phyloP scores from a whole-genome alignment of 2,888 invertebrate genomes.

The Noctua pronuba region DNA sequence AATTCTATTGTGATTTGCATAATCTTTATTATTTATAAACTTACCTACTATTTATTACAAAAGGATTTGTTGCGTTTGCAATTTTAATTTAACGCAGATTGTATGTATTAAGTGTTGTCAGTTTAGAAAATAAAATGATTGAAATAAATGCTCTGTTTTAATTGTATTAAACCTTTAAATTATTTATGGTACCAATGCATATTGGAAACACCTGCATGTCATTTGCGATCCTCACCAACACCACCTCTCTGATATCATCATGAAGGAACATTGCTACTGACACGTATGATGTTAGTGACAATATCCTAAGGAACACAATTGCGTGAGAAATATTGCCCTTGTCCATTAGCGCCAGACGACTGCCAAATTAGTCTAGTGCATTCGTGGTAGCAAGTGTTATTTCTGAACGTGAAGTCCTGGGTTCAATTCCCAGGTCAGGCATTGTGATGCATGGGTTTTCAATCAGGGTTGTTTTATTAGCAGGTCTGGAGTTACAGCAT shows the following conservation, averaged over 20 bases:
- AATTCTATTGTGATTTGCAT: constrained; percentile 68
- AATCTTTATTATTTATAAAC: constrained; percentile 59
- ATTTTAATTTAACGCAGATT: constrained; percentile 40
- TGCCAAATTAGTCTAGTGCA: background rate
- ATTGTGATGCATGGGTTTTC: too few relatives aligned
- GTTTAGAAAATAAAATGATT: constrained; percentile 65
- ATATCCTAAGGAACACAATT: background rate
- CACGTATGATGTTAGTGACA: background rate
- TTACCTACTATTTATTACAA: constrained; percentile 55
- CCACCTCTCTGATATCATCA: background rate
- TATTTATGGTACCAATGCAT: background rate
- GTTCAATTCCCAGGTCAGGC: background rate
- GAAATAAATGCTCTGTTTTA: constrained; percentile 38
- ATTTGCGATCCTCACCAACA: background rate
- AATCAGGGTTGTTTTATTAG: background rate
- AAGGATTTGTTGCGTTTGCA: constrained; percentile 58
- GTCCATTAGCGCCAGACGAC: background rate
- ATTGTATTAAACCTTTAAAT: background rate
- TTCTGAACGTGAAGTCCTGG: background rate
- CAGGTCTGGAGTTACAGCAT: background rate
- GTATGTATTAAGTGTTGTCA: constrained; percentile 62
- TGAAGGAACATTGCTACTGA: background rate
- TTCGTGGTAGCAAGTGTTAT: background rate
- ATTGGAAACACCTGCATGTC: background rate
- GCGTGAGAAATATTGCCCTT: background rate